A percentile compares a stretch with the other conserved stretches of the same genome.
Evolutionary conservation across 2,113 vertebrate genomes (phyloP).

Genomic region (Amblyornis subalaris): DNA sequence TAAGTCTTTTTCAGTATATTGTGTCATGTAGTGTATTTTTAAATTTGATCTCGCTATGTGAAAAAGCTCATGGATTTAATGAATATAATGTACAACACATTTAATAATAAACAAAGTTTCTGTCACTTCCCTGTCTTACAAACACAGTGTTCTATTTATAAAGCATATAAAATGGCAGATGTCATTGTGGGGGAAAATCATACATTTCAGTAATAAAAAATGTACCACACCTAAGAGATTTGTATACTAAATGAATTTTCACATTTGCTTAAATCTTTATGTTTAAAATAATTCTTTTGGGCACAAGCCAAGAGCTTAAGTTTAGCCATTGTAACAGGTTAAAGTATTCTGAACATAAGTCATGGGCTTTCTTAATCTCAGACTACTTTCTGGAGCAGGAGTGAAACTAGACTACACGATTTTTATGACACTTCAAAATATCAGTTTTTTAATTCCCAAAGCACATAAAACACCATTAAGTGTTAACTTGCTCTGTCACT

Average conservation of each 20-base stretch:
- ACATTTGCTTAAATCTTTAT: background rate
- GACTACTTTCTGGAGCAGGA: background rate
- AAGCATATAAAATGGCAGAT: background rate
- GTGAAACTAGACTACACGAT: background rate
- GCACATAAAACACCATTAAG: background rate
- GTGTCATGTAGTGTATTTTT: background rate
- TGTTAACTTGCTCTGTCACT: background rate
- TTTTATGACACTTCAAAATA: background rate
- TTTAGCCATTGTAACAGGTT: background rate
- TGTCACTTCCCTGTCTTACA: background rate
- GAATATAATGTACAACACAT: background rate
- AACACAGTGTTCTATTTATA: background rate
- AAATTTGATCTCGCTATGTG: background rate
- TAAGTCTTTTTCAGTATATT: background rate
- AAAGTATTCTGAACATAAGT: background rate
- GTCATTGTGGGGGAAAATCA: background rate
- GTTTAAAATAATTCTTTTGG: background rate
- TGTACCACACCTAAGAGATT: background rate
- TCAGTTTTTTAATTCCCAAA: background rate
- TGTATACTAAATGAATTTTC: background rate
- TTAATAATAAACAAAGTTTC: background rate
- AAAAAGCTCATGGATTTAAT: background rate
- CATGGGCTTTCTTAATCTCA: background rate
- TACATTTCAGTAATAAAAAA: background rate
- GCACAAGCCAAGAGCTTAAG: background rate